Percentiles rank a stretch among this genome's conserved stretches.
These are phyloP conservation scores for Punctoribates punctum DNA, from an alignment of 2,888 invertebrate genomes.

Conservation along the genomic window DNA sequence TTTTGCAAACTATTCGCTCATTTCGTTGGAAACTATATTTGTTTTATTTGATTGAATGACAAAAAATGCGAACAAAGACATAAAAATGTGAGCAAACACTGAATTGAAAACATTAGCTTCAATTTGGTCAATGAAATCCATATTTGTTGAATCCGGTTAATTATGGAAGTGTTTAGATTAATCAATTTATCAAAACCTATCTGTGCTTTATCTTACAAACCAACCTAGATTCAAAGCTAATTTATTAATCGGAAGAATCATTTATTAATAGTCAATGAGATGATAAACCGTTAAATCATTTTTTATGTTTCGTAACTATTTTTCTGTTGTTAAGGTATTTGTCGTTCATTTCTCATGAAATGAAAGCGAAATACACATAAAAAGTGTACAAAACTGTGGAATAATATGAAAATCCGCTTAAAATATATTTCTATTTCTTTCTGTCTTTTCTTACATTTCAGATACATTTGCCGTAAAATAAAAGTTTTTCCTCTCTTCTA, in stretches of 20 bases:
- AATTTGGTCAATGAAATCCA: not conserved
- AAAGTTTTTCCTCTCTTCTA: not conserved
- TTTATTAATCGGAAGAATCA: no score
- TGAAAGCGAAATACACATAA: not conserved
- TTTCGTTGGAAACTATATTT: not conserved
- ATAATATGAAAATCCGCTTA: slow-evolving; percentile 4
- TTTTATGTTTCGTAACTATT: not conserved
- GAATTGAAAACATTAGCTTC: not conserved
- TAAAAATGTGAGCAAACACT: not conserved
- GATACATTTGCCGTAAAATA: not conserved
- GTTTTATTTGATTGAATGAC: slow-evolving; percentile 1
- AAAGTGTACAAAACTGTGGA: not conserved
- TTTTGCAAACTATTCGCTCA: not conserved
- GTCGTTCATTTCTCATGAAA: not conserved
- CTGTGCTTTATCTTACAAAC: no score
- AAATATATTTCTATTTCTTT: not conserved
- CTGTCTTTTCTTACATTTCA: not conserved
- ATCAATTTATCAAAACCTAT: no score
- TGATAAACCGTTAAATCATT: not conserved
- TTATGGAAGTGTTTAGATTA: not conserved
- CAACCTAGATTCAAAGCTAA: no score
- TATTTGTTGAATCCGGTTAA: not conserved
- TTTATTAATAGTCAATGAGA: no score
- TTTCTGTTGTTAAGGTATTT: not conserved
- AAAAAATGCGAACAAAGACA: not conserved